A percentile compares a stretch with the other conserved stretches of the same genome.
These are phyloP conservation scores for Dinothrombium tinctorium DNA, from an alignment of 1,140 invertebrate species.

Conservation along the genomic window DNA sequence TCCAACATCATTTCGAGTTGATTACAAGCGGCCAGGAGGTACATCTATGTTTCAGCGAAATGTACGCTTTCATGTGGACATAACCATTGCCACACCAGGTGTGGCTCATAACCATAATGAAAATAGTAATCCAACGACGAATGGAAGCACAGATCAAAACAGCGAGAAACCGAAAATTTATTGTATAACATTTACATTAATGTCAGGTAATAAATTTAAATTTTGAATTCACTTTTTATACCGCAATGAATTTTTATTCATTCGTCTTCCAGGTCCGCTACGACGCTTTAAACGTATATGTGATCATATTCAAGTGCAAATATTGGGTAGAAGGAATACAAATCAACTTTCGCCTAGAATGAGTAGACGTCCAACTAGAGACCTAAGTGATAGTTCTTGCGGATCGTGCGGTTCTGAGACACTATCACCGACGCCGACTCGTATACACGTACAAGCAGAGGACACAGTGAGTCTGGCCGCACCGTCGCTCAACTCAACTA, in stretches of 20 bases:
- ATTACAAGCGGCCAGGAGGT: slow-evolving; percentile 68
- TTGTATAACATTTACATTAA: slow-evolving; percentile 80
- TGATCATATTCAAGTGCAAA: slow-evolving; percentile 79
- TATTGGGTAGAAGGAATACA: slow-evolving; percentile 30
- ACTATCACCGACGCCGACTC: slow-evolving; percentile 25
- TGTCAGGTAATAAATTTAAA: slow-evolving; percentile 61
- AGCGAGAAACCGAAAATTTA: slow-evolving; percentile 48
- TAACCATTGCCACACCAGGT: slow-evolving; percentile 22
- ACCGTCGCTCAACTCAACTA: slow-evolving; percentile 1
- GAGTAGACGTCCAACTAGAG: slow-evolving; percentile 27
- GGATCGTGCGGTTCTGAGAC: slow-evolving; percentile 55
- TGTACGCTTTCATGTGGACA: slow-evolving; percentile 70
- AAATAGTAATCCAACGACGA: slow-evolving; percentile 8
- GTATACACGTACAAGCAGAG: slow-evolving; percentile 12
- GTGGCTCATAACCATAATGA: slow-evolving; percentile 11
- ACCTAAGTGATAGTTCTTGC: slow-evolving; percentile 51
- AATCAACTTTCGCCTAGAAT: slow-evolving; percentile 33
- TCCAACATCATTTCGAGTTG: slow-evolving; percentile 89
- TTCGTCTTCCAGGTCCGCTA: slow-evolving; percentile 49
- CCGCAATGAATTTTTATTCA: slow-evolving; percentile 1
- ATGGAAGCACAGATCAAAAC: slow-evolving; percentile 3
- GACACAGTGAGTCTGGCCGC: slow-evolving; percentile 11
- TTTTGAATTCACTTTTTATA: too few relatives aligned
- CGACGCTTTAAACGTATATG: slow-evolving; percentile 79
- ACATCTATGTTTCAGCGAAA: slow-evolving; percentile 90